phyloP scores from a whole-genome alignment of 2,113 vertebrate species.

The Pyrgilauda ruficollis region DNA sequence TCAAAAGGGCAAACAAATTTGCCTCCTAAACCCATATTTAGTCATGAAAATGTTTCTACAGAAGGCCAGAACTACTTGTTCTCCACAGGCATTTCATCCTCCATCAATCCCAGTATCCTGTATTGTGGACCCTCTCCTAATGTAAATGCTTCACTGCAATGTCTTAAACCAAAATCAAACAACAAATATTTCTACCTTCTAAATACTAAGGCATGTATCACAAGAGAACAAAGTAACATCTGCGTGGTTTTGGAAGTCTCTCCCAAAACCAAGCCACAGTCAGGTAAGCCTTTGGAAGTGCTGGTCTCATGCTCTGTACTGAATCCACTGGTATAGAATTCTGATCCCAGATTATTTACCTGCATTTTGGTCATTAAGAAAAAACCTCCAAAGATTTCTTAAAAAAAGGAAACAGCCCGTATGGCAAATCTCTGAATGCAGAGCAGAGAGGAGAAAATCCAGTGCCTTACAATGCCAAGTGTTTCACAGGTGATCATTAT shows the following conservation, averaged over 20 bases:
- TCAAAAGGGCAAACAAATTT: background rate
- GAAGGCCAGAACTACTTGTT: background rate
- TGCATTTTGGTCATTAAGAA: background rate
- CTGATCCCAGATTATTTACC: background rate
- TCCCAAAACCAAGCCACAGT: background rate
- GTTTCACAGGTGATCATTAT: background rate
- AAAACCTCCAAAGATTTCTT: background rate
- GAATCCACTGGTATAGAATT: background rate
- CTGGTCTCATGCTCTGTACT: background rate
- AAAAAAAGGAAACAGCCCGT: rapidly evolving
- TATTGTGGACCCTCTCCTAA: background rate
- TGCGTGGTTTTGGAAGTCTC: rapidly evolving
- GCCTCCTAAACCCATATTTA: background rate
- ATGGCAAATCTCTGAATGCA: background rate
- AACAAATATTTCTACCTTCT: background rate
- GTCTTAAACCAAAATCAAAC: background rate
- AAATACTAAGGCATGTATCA: background rate
- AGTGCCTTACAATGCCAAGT: background rate
- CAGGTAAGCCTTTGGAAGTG: background rate
- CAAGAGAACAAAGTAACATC: background rate
- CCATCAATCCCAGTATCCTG: background rate
- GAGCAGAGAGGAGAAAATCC: background rate
- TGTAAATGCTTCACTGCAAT: background rate
- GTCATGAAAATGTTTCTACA: background rate
- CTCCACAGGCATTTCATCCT: background rate